A percentile compares a stretch with the other conserved stretches of the same genome.
phyloP scores from a whole-genome alignment of 2,113 vertebrate genomes.

The Nicator chloris region DNA sequence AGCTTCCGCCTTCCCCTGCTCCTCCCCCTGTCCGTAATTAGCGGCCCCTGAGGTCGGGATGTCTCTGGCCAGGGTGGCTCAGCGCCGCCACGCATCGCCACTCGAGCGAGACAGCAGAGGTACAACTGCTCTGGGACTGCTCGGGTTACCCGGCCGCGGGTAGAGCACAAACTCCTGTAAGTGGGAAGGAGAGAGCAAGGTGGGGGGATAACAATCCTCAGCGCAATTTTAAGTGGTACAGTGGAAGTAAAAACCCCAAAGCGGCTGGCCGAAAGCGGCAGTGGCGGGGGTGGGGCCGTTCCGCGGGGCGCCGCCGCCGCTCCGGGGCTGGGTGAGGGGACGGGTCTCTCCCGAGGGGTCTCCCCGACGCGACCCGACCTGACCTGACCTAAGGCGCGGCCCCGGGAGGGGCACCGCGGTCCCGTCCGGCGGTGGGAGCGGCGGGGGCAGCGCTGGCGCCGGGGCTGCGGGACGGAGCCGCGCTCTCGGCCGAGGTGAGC shows the following conservation, averaged over 20 bases:
- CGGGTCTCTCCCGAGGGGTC: too few species aligned
- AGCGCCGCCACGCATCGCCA: too few species aligned
- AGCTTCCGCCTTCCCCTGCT: background rate
- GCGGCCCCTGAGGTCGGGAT: background rate
- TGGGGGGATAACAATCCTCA: rapidly evolving
- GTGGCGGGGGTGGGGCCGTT: background rate
- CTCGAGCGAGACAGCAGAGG: background rate
- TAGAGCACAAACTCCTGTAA: background rate
- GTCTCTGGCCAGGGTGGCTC: rapidly evolving
- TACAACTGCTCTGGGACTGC: rapidly evolving
- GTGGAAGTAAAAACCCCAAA: background rate
- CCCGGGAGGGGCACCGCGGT: background rate
- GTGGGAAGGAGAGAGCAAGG: background rate
- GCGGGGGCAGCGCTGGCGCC: background rate
- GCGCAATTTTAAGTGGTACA: rapidly evolving
- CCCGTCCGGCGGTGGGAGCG: background rate
- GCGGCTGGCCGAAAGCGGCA: background rate
- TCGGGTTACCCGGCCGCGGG: background rate
- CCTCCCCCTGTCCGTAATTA: rapidly evolving
- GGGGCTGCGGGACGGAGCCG: background rate
- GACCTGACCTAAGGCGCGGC: background rate
- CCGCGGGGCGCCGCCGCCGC: background rate
- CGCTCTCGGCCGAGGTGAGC: background rate
- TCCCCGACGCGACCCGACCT: too few species aligned
- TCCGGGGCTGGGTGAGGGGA: background rate